Evolutionary conservation across 2,888 invertebrate genomes (phyloP).

Genomic region (Nematopogon swammerdamellus): DNA sequence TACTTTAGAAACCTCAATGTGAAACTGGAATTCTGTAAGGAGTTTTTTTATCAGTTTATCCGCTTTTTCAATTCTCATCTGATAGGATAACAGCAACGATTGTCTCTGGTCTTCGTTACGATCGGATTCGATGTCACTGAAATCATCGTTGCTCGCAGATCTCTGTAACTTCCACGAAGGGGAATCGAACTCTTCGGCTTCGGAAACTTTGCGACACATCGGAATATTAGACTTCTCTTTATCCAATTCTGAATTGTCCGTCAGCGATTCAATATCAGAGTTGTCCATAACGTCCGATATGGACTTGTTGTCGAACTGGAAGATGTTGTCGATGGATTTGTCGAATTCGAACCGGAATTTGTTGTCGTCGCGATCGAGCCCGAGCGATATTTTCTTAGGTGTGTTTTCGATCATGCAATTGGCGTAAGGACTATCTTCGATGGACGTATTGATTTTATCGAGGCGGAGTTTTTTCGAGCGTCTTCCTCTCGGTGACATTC

Average conservation of each 20-base stretch:
- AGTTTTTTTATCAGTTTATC: conserved; percentile 31
- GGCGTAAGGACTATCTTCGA: conserved; percentile 16
- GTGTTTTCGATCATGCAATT: conserved; percentile 32
- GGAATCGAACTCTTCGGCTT: conserved; percentile 12
- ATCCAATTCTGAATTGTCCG: conserved; percentile 25
- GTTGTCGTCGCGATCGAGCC: conserved; percentile 8
- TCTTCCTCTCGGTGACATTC: no score
- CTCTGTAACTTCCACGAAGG: conserved; percentile 14
- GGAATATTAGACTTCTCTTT: conserved; percentile 21
- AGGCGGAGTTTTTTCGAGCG: conserved; percentile 31
- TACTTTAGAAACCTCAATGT: conserved; percentile 41
- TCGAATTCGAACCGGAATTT: conserved; percentile 27
- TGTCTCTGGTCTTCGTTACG: conserved; percentile 33
- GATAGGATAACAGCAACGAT: conserved; percentile 28
- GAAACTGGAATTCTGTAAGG: conserved; percentile 36
- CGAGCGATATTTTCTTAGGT: conserved; percentile 34
- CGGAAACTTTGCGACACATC: conserved; percentile 34
- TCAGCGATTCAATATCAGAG: conserved; percentile 29
- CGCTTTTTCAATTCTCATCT: conserved; percentile 32
- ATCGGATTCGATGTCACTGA: conserved; percentile 36
- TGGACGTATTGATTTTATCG: conserved; percentile 31
- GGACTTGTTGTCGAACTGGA: conserved; percentile 6
- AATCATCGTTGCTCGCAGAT: conserved; percentile 34
- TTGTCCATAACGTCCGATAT: conserved; percentile 25
- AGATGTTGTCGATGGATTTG: conserved; percentile 25